Evolutionary conservation across 23 tunicate species (phyloP).

Genomic region (Botrylloides violaceus): DNA sequence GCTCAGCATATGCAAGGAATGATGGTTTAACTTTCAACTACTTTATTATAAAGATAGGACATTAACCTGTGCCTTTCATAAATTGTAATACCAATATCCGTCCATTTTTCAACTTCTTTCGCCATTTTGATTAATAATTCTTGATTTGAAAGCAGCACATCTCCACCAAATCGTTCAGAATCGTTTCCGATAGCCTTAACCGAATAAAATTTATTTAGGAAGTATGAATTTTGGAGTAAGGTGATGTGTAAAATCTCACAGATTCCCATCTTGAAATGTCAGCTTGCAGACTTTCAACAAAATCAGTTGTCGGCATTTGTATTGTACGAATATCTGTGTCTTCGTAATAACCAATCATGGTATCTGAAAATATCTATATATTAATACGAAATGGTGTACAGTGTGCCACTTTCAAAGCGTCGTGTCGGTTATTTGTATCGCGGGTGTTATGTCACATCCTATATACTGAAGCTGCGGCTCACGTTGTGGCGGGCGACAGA

Average conservation of each 20-base stretch:
- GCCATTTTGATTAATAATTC: conserved; percentile 46
- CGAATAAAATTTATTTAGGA: background rate
- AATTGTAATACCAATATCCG: conserved; percentile 42
- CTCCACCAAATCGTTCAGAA: conserved; percentile 77
- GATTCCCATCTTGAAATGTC: conserved; percentile 52
- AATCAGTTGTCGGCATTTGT: conserved; percentile 45
- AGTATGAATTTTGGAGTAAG: background rate
- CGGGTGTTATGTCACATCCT: too few species aligned
- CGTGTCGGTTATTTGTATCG: too few species aligned
- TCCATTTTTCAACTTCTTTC: conserved; percentile 47
- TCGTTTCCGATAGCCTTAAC: conserved; percentile 41
- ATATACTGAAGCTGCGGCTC: too few species aligned
- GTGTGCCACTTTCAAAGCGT: background rate
- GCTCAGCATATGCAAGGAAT: too few species aligned
- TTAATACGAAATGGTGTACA: background rate
- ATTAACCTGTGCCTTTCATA: conserved; percentile 59
- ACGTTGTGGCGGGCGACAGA: too few species aligned
- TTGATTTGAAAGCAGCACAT: conserved; percentile 41
- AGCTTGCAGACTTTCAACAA: conserved; percentile 33
- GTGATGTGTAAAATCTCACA: conserved; percentile 16
- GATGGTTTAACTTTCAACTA: too few species aligned
- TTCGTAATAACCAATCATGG: conserved; percentile 24
- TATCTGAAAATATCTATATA: conserved; percentile 21
- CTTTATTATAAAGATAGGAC: too few species aligned
- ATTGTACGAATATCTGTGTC: conserved; percentile 45